Base-by-base conservation (phyloP, 2,888 invertebrate genomes). In the Hanleya hanleyi region DNA sequence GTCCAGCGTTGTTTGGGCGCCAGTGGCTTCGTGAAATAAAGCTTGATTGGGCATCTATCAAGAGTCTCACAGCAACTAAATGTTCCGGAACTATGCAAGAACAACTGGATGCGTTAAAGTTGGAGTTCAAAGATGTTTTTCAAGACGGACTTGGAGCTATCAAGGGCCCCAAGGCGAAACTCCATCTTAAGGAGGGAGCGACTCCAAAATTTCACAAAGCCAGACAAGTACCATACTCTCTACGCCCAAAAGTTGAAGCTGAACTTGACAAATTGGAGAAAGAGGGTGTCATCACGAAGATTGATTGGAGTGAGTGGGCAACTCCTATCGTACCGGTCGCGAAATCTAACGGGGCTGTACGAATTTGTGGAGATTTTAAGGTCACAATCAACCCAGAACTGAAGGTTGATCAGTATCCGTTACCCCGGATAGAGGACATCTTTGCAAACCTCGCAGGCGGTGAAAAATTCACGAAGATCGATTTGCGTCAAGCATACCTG, bases 281-380 rank as follows among this genome's bases (percentile, higher is more conserved):
- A 4, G 36, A 68, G 26, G 75, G 74, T 37, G 68, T 79, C 35
- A 70, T 77, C 29, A 33, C 26, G 2, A 70, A 73, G 32, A 76
- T 80, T 9, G 51, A 73, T 1, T 62, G 72, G 26, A 76, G 75
- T 73, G 69, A 82, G 0, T 84, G 79, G 82, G 82, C 81, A 2
- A 77, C 83, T 32, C 81, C 83, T 1, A 79, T 83, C n/a, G 81
- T 84, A 1, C 77, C 79, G n/a, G 79, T 84, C 12, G 62, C 74
- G 0, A 83, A 84, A 69, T 57, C 74, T n/a, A 70, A 76, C 50
- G 76, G 77, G 12, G 47, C 70, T 22, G 79, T 32, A 35, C 12
- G 71, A 35, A 49, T 79, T 35, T 77, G 77, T 70, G 73, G 77
- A 0, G 77, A 77, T 64, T 78, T 72, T 26, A 75, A 71, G n/a